Conservation (phyloP, 1,140 invertebrate genomes). For the Cherax destructor region DNA sequence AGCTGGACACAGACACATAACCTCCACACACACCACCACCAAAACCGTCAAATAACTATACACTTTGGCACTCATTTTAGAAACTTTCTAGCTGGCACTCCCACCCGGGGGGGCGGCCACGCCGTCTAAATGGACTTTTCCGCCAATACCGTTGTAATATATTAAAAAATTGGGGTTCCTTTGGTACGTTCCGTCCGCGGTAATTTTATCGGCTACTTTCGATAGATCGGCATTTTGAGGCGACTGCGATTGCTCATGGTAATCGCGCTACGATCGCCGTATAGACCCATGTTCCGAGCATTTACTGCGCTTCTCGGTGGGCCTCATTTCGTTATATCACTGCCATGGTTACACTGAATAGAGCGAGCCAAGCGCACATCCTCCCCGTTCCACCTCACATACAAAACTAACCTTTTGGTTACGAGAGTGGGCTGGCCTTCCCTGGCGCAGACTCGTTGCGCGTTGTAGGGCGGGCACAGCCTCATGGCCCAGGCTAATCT, state of each 20-base stretch:
- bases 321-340: conserved; percentile 27
- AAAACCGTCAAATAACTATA: conserved; percentile 40
- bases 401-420: conserved; percentile 52
- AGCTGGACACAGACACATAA: conserved; percentile 28
- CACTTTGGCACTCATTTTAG: conserved; percentile 46
- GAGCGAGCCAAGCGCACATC: conserved; percentile 37
- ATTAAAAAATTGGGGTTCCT: too few species aligned
- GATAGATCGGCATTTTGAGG: conserved; percentile 35
- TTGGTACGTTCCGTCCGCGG: background rate
- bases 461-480: conserved; percentile 40
- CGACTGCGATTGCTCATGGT: conserved; percentile 49
- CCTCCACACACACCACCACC: conserved; percentile 54
- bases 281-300: conserved; percentile 39
- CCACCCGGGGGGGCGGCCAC: background rate
- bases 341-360: conserved; percentile 47
- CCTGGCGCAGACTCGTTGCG: conserved; percentile 46
- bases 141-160: background rate
- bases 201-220: conserved; percentile 5
- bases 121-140: background rate
- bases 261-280: conserved; percentile 26
- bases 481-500: conserved; percentile 23
- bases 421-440: conserved; percentile 40
- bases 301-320: conserved; percentile 13
- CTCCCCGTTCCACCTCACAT: conserved; percentile 46
- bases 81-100: background rate